Conservation (phyloP, 2,888 invertebrate genomes). For the Scrobipalpa atriplicella region DNA sequence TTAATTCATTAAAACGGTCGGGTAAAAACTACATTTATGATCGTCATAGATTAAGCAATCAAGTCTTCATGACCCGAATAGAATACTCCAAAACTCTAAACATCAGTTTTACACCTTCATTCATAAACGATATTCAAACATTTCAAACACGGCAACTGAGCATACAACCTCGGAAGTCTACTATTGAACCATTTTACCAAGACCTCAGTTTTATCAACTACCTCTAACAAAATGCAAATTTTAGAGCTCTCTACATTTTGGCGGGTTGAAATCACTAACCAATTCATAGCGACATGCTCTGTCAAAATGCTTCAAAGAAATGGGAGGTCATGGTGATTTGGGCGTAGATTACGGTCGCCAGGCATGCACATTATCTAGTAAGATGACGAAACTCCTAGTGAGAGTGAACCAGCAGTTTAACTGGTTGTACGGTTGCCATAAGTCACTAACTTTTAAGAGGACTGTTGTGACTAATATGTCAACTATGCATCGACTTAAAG, state of each 20-base stretch:
- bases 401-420: constrained; percentile 47
- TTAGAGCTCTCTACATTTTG: neutral
- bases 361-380: constrained; percentile 53
- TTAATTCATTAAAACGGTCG: too few relatives aligned
- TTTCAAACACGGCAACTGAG: neutral
- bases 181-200: constrained; percentile 20
- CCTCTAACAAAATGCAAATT: neutral
- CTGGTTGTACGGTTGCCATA: constrained; percentile 27
- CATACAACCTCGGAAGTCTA: constrained; percentile 32
- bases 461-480: neutral
- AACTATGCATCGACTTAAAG: neutral
- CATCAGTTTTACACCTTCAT: constrained; percentile 11
- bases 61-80: neutral
- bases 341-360: constrained; percentile 43
- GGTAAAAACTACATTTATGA: too few relatives aligned
- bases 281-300: neutral
- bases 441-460: constrained; percentile 18
- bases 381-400: constrained; percentile 63
- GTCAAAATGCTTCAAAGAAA: neutral
- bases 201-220: neutral
- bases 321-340: constrained; percentile 8
- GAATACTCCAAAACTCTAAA: neutral
- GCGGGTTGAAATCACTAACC: neutral
- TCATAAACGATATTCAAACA: constrained; percentile 4
- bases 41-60: neutral